Percentiles rank a stretch among this genome's conserved stretches.
Conservation (phyloP, 2,888 invertebrate species). For the Abscondita cerata region DNA sequence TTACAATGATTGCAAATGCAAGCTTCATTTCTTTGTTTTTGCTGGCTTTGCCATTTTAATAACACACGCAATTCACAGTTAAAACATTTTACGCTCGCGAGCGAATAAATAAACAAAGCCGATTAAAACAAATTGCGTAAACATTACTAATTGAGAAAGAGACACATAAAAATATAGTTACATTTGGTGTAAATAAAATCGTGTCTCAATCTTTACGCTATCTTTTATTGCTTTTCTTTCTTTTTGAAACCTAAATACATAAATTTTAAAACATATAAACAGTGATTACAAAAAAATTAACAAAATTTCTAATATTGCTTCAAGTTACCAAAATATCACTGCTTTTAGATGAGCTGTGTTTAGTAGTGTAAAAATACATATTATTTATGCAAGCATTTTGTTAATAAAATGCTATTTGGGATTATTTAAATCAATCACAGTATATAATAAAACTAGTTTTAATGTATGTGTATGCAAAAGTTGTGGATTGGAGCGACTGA, state of each 20-base stretch:
- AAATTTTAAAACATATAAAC: slow-evolving; percentile 27
- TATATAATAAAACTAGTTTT: slow-evolving; percentile 20
- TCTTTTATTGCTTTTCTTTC: slow-evolving; percentile 33
- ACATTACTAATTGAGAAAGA: slow-evolving; percentile 28
- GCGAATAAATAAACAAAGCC: slow-evolving; percentile 4
- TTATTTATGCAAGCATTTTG: slow-evolving; percentile 53
- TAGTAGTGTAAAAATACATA: slow-evolving; percentile 57
- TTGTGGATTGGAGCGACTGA: slow-evolving; percentile 16
- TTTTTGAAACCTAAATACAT: slow-evolving; percentile 25
- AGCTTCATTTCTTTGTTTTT: slow-evolving; percentile 47
- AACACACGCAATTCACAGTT: slow-evolving; percentile 23
- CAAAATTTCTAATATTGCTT: slow-evolving; percentile 55
- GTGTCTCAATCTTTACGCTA: slow-evolving; percentile 28
- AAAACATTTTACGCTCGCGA: not conserved
- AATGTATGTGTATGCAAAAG: slow-evolving; percentile 10
- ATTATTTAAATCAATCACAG: slow-evolving; percentile 49
- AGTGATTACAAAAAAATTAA: slow-evolving; percentile 31
- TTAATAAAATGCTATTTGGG: slow-evolving; percentile 43
- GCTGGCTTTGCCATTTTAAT: slow-evolving; percentile 25
- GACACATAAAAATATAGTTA: slow-evolving; percentile 34
- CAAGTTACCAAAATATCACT: slow-evolving; percentile 60
- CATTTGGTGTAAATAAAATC: slow-evolving; percentile 29
- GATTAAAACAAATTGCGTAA: slow-evolving; percentile 22
- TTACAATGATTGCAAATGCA: slow-evolving; percentile 60
- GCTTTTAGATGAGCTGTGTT: slow-evolving; percentile 47